These are phyloP conservation scores for Petrolisthes cinctipes DNA, from an alignment of 2,888 invertebrate species.

Conservation along the genomic window DNA sequence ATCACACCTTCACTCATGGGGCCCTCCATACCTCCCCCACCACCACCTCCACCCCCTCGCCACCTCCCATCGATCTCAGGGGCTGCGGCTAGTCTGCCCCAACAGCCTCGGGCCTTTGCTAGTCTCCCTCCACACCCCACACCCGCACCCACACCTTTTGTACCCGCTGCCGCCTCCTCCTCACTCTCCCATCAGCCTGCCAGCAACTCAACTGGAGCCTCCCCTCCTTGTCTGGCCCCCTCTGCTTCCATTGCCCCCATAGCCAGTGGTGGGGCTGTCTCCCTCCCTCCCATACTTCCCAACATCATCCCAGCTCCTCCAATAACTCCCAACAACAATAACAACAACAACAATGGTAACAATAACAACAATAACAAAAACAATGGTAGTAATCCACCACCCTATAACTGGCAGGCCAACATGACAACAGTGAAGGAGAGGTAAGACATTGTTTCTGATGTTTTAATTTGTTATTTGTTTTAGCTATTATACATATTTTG, in stretches of 20 bases:
- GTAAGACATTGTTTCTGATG: slow-evolving; percentile 17
- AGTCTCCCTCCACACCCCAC: background rate
- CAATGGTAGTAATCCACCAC: slow-evolving; percentile 39
- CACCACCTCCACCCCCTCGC: slow-evolving; percentile 9
- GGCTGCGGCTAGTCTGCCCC: background rate
- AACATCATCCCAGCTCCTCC: background rate
- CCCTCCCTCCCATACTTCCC: slow-evolving; percentile 4
- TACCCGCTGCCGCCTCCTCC: background rate
- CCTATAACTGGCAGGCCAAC: slow-evolving; percentile 65
- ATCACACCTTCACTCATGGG: slow-evolving; percentile 21
- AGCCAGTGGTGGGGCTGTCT: background rate
- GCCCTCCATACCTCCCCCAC: slow-evolving; percentile 20
- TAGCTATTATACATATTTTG: background rate
- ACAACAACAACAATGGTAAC: background rate
- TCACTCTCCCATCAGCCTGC: background rate
- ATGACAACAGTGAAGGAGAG: slow-evolving; percentile 65
- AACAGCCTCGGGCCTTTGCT: background rate
- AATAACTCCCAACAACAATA: background rate
- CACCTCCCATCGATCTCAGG: background rate
- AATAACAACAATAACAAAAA: slow-evolving; percentile 21
- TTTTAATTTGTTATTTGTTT: background rate
- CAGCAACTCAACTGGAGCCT: background rate
- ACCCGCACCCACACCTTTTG: background rate
- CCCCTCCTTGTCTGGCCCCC: background rate
- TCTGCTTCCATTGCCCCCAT: background rate